Evolutionary conservation across 2,797 vertebrate genomes (phyloP), one percentile per base, ranked within the genome.

Genomic region (Phaenicophaeus curvirostris): DNA sequence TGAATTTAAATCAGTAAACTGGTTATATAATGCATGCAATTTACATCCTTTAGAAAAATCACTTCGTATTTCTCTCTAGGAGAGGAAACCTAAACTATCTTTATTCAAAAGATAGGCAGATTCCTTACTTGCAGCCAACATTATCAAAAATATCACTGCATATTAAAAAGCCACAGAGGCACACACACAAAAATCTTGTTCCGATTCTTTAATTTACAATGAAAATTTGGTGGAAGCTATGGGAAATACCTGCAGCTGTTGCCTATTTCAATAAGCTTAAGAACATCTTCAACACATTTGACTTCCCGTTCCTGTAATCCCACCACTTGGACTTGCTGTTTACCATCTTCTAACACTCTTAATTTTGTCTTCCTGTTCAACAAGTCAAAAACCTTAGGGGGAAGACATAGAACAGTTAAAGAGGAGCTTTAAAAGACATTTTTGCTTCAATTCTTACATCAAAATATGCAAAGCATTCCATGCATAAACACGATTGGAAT

Each of bases 301-400:
- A 99, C 99, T 63, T 99, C 99, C 50, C 98, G 98, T 88, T 99
- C 99, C 95, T 99, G 99, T 89, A 99, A 98, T 33, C 99, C 99
- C 30, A 99, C 98, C 59, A 99, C 99, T 91, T 99, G 99, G 78
- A 99, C 99, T 90, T 99, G 99, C 97, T 99, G 99, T 93, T 99
- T 99, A 41, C 99, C 99, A 51, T 99, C 99, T 97, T 99, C 99
- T 92, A 99, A 96, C 44, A 99, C 99, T 96, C 99, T 98, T 96
- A 99, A 97, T 96, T 99, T 99, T 78, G 99, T 97, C 98, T 99
- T 99, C 90, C 98, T 98, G 95, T 99, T 99, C 95, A 99, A 97
- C 96, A 99, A 98, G 95, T 99, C 99, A 96, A 99, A 99, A 81
- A 99, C 99, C 99, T 99, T 44, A 20, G 48, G 13, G 25, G 54